Evolutionary conservation across 1,140 invertebrate species (phyloP).

Genomic region (Drosophila leontia): DNA sequence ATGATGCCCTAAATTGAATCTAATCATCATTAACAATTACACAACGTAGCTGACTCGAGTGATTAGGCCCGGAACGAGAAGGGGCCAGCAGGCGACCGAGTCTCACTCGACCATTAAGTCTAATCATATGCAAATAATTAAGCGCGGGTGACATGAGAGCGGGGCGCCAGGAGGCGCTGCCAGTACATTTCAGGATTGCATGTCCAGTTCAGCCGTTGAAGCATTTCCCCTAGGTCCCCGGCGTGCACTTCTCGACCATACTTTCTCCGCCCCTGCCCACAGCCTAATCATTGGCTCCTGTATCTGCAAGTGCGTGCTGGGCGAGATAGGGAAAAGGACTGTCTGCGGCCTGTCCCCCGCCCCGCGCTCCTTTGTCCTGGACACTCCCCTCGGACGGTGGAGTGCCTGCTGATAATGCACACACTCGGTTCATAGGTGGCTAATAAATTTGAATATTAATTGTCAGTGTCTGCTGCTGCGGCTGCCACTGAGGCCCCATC

Average conservation of each 20-base stretch:
- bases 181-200: conserved; percentile 11
- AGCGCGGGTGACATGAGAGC: conserved; percentile 63
- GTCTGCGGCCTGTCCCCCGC: conserved; percentile 6
- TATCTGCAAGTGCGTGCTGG: conserved; percentile 48
- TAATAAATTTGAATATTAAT: conserved; percentile 85
- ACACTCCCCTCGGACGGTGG: conserved; percentile 8
- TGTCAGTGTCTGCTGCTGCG: conserved; percentile 75
- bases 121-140: conserved; percentile 85
- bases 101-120: conserved; percentile 75
- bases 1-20: conserved; percentile 85
- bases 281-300: conserved; percentile 1
- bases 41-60: conserved; percentile 70
- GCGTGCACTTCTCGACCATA: conserved; percentile 69
- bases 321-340: conserved; percentile 46
- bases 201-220: conserved; percentile 54
- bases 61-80: conserved; percentile 48
- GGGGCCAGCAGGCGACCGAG: conserved; percentile 1
- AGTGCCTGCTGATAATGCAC: conserved; percentile 83
- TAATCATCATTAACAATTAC: conserved; percentile 85
- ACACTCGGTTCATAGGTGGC: conserved; percentile 84
- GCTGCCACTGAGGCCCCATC: neutral
- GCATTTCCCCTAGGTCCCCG: conserved; percentile 75
- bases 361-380: conserved; percentile 1
- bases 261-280: conserved; percentile 47
- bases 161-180: conserved; percentile 10